These are phyloP conservation scores for Nephotettix cincticeps DNA, from an alignment of 1,140 invertebrate genomes.

Conservation along the genomic window DNA sequence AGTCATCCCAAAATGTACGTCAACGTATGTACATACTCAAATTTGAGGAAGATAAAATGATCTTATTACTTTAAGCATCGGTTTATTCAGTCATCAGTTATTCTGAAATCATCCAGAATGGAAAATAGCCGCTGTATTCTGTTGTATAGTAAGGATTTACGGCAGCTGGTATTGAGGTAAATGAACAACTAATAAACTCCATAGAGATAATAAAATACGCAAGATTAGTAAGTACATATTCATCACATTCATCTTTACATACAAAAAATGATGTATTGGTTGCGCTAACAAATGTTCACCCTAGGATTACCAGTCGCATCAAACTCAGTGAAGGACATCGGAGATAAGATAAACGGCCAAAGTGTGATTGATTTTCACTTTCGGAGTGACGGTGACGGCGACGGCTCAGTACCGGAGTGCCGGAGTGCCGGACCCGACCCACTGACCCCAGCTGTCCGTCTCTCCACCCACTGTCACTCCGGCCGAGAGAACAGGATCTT, in stretches of 20 bases:
- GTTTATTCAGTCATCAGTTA: background rate
- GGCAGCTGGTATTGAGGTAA: background rate
- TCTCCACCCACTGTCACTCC: background rate
- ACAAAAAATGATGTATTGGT: too few species aligned
- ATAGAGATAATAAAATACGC: background rate
- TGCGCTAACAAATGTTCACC: too few species aligned
- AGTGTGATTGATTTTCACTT: conserved; percentile 10
- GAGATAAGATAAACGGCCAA: too few species aligned
- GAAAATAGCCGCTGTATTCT: background rate
- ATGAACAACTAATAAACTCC: background rate
- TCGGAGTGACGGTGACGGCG: background rate
- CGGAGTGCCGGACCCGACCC: background rate
- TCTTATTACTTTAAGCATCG: background rate
- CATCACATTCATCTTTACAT: background rate
- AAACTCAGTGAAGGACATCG: too few species aligned
- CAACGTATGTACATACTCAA: too few species aligned
- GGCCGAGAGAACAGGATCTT: too few species aligned
- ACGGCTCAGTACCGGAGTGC: too few species aligned
- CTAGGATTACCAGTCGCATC: too few species aligned
- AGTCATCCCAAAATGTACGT: too few species aligned
- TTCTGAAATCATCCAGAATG: background rate
- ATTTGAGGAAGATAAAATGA: too few species aligned
- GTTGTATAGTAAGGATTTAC: background rate
- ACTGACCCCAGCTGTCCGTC: background rate
- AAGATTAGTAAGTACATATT: background rate